Conservation (phyloP, 1,140 invertebrate genomes). For the Theocolax elegans region DNA sequence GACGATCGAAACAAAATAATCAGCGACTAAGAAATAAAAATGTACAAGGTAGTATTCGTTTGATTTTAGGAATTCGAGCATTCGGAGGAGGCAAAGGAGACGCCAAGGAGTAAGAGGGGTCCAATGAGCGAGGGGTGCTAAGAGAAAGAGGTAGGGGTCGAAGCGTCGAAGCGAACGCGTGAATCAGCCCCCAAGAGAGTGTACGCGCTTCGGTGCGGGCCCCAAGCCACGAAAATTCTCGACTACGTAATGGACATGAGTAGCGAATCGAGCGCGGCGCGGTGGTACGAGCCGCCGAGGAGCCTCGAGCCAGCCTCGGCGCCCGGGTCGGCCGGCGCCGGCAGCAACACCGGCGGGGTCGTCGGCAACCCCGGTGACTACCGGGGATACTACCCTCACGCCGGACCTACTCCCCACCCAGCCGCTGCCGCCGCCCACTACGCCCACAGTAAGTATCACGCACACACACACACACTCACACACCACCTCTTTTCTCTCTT, state of each 20-base stretch:
- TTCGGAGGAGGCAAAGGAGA: too few species aligned
- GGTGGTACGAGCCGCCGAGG: slow-evolving; percentile 66
- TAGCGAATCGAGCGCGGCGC: slow-evolving; percentile 65
- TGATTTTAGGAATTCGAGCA: too few species aligned
- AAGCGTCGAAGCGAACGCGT: too few species aligned
- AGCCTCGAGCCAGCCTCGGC: slow-evolving; percentile 58
- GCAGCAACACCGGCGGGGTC: slow-evolving; percentile 50
- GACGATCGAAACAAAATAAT: too few species aligned
- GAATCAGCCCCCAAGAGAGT: too few species aligned
- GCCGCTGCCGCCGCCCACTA: slow-evolving; percentile 63
- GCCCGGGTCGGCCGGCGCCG: slow-evolving; percentile 42
- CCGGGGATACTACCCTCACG: slow-evolving; percentile 65
- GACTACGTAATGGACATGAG: slow-evolving; percentile 67
- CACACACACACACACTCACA: too few species aligned
- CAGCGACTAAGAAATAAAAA: too few species aligned
- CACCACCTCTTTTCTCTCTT: too few species aligned
- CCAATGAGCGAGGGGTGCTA: too few species aligned
- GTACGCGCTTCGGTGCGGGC: slow-evolving; percentile 32
- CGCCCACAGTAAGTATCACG: slow-evolving; percentile 64
- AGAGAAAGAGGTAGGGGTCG: too few species aligned
- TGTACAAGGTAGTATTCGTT: too few species aligned
- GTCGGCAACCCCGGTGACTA: slow-evolving; percentile 62
- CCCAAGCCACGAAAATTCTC: slow-evolving; percentile 51
- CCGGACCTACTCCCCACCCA: slow-evolving; percentile 63
- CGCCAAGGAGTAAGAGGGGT: too few species aligned